Base-by-base conservation (phyloP, 2,797 vertebrate genomes). In the Sebastes ruberrimus region DNA sequence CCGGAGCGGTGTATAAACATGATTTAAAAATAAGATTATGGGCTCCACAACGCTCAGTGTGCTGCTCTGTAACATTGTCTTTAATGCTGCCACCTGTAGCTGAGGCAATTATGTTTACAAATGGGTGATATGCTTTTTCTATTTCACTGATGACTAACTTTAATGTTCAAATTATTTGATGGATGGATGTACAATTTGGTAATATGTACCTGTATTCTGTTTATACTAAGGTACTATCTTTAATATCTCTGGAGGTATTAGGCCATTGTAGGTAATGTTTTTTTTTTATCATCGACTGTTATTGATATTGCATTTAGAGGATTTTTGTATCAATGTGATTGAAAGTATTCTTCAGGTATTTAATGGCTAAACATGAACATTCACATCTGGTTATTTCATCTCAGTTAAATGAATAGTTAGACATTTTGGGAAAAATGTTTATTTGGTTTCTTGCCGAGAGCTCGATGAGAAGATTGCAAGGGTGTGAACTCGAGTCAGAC, bases 1-100 rank as follows among this genome's bases (percentile, higher is more conserved):
- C 20, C 56, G 71, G 62, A 76, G 38, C 52, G 13, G 62, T 22
- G 63, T 22, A 66, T 69, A 76, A 89, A 91, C 78, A 85, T 5
- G 62, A 65, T 72, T 83, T 61, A 52, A 52, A 80, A 82, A 70
- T 66, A 2, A 33, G 57, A 56, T 60, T 22, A 67, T 23, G 71
- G n/a, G 52, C 9, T 49, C 4, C 60, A 35, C 3, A 30, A 30
- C 28, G 5, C 22, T 53, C 20, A 22, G 18, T 30, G 20, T 18
- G 60, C 63, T 60, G 16, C 61, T 75, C 57, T 42, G 6, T 23
- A n/a, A 55, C 18, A 59, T 7, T 28, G 28, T n/a, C 11, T 64
- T 57, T 61, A 62, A 70, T 57, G 20, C 16, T 49, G 59, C 28
- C 16, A 53, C 78, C 32, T 61, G 49, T 67, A 30, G 62, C 6